phyloP scores from a whole-genome alignment of 2,888 invertebrate genomes.

The Strigamia transsilvanica region DNA sequence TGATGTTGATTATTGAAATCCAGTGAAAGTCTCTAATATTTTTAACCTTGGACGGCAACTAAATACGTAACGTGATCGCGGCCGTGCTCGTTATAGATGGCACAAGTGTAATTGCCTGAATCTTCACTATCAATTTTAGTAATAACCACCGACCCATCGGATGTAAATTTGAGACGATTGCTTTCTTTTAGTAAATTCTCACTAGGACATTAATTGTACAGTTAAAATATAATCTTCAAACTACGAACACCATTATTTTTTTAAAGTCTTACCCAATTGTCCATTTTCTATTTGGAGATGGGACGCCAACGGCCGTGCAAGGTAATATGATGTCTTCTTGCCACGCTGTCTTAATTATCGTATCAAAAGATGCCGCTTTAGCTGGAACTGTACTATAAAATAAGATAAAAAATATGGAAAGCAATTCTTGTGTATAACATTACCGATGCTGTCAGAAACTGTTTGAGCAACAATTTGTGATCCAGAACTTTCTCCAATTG shows the following conservation, averaged over 20 bases:
- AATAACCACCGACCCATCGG: constrained; percentile 8
- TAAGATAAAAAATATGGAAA: neutral
- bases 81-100: neutral
- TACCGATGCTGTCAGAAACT: constrained; percentile 9
- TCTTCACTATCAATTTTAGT: neutral
- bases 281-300: constrained; percentile 49
- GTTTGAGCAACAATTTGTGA: constrained; percentile 27
- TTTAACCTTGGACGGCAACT: constrained; percentile 1
- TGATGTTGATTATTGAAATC: neutral
- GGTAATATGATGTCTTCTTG: constrained; percentile 43
- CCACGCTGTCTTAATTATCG: constrained; percentile 30
- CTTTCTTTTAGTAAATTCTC: neutral
- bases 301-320: constrained; percentile 40
- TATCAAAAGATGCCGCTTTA: constrained; percentile 48
- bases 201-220: neutral
- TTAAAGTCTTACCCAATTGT: constrained; percentile 23
- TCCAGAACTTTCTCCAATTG: constrained; percentile 18
- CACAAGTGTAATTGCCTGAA: constrained; percentile 10
- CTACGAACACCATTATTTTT: neutral
- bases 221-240: neutral
- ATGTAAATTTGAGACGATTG: neutral
- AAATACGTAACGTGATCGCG: constrained; percentile 8
- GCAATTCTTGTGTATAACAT: neutral
- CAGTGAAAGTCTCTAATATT: neutral
- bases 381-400: constrained; percentile 51